Evolutionary conservation across 2,888 invertebrate genomes (phyloP), one percentile per base, ranked within the genome.

Genomic region (Cephalotes varians): DNA sequence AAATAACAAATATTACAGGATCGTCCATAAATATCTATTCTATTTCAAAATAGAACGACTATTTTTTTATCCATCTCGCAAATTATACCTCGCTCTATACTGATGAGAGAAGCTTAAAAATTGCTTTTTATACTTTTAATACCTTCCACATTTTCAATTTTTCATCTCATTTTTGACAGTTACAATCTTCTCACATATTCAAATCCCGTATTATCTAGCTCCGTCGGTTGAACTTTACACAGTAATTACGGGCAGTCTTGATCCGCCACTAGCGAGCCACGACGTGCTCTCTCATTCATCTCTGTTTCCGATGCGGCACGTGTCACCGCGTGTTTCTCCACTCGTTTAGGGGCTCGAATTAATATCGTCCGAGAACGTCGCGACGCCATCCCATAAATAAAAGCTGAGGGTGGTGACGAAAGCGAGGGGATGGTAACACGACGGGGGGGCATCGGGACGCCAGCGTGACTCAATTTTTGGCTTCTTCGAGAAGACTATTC

Each of bases 331-430:
- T 82, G 82, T 84, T 82, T 67, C 77, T 83, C 40, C 40, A 60
- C 83, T 80, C 73, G 56, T 83, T 84, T 72, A 83, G 71, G 71
- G 71, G 85, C 80, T 83, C 71, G 83, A 85, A 85, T 85, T 85
- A 83, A 85, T 83, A 83, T 83, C 65, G 69, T 49, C 58, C 77
- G 77, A 21, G 71, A 2, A 71, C 56, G 56, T 34, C 6, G 49
- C 82, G 73, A 83, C 51, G 72, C 71, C 83, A 62, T 82, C 72
- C 67, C 67, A 84, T 84, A 83, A 84, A 84, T 83, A 84, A 83
- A 69, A 64, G 67, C 10, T n/a, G 34, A 47, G 77, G 51, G 62
- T 44, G 9, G 54, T n/a, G 65, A 58, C 82, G 47, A 44, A 73
- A 65, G 44, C 62, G 44, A 67, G 34, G 83, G 67, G 81, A 81